Conservation (phyloP, 30 jellyfish, hydroid and myxozoan species). For the Mastigias papua region DNA sequence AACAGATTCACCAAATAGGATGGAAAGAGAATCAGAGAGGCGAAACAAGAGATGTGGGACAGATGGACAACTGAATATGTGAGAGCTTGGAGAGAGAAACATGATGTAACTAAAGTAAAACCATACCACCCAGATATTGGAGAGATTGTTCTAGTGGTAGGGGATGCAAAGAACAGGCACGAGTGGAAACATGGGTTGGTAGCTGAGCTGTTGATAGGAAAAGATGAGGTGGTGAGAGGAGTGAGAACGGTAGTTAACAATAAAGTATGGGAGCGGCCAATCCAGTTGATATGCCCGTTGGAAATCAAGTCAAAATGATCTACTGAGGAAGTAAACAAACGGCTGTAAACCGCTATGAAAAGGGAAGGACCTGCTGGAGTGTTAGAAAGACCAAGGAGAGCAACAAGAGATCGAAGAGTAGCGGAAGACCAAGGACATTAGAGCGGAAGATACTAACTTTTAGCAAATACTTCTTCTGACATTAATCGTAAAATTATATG, state of each 20-base stretch:
- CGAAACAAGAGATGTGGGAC: slow-evolving; percentile 50
- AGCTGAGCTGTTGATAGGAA: slow-evolving; percentile 55
- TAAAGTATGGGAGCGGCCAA: slow-evolving; percentile 59
- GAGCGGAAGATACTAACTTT: slow-evolving; percentile 2
- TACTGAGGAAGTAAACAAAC: slow-evolving; percentile 31
- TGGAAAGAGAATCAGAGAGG: slow-evolving; percentile 33
- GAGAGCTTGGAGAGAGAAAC: slow-evolving; percentile 58
- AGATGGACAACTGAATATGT: slow-evolving; percentile 60
- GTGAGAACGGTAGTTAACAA: slow-evolving; percentile 52
- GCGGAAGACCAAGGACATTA: neutral
- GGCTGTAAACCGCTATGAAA: slow-evolving; percentile 13
- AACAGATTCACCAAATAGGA: slow-evolving; percentile 14
- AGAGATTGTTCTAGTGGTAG: slow-evolving; percentile 51
- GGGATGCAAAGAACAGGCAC: slow-evolving; percentile 46
- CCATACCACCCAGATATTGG: slow-evolving; percentile 51
- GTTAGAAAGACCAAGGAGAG: slow-evolving; percentile 33
- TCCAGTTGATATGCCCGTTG: slow-evolving; percentile 47
- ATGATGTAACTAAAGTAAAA: slow-evolving; percentile 49
- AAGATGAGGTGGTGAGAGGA: slow-evolving; percentile 59
- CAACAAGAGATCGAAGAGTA: neutral
- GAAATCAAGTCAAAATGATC: slow-evolving; percentile 29
- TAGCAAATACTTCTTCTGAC: slow-evolving; percentile 8
- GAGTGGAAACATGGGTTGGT: slow-evolving; percentile 69
- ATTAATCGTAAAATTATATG: slow-evolving; percentile 13
- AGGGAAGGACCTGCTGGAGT: slow-evolving; percentile 15